Percentiles rank a stretch among this genome's conserved stretches.
Evolutionary conservation across 1,140 invertebrate species (phyloP).

Genomic region (Drosophila orena): DNA sequence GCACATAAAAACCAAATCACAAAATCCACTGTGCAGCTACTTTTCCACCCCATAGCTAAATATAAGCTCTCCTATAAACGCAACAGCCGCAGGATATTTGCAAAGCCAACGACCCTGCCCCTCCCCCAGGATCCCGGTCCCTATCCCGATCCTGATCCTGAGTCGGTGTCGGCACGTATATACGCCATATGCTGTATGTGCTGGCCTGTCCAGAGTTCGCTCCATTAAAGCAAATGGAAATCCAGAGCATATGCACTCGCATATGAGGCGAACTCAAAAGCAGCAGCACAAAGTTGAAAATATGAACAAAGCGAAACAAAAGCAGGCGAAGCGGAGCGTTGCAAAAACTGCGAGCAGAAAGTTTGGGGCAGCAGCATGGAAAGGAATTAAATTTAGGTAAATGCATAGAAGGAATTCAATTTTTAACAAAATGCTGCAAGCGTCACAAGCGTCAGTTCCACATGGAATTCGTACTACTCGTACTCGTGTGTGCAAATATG

Average conservation of each 20-base stretch:
- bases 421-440: slow-evolving; percentile 55
- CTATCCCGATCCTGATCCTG: slow-evolving; percentile 4
- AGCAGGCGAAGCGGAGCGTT: slow-evolving; percentile 40
- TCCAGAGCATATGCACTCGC: slow-evolving; percentile 5
- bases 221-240: slow-evolving; percentile 80
- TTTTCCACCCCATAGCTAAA: neutral
- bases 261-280: slow-evolving; percentile 1
- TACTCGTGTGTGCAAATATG: slow-evolving; percentile 62
- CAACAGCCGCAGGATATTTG: slow-evolving; percentile 72
- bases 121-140: slow-evolving; percentile 3
- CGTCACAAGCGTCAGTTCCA: slow-evolving; percentile 31
- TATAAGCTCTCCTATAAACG: slow-evolving; percentile 73
- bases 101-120: slow-evolving; percentile 54
- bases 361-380: slow-evolving; percentile 24
- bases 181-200: neutral
- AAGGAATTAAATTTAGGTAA: slow-evolving; percentile 64
- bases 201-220: slow-evolving; percentile 42
- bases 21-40: slow-evolving; percentile 65
- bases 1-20: slow-evolving; percentile 75
- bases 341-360: slow-evolving; percentile 55
- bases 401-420: slow-evolving; percentile 78
- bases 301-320: slow-evolving; percentile 56
- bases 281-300: slow-evolving; percentile 48
- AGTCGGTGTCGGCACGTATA: slow-evolving; percentile 16
- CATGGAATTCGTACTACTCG: slow-evolving; percentile 54